Base-by-base conservation (phyloP, 53 echinoderm and acorn worm genomes). In the Arbacia lixula region DNA sequence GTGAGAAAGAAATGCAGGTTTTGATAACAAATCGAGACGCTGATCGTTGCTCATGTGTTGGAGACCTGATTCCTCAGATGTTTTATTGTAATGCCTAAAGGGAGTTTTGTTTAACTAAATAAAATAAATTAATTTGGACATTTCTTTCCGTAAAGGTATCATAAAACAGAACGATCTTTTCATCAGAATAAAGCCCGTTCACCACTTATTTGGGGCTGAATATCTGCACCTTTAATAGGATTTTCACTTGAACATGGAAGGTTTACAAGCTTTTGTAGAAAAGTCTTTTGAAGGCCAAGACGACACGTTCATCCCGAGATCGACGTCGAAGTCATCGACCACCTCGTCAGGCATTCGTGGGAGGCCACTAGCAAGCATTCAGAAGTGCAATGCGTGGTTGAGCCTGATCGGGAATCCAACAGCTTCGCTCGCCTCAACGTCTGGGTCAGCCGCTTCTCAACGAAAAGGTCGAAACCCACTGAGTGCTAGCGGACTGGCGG, bases 271-370 rank as follows among this genome's bases (percentile, higher is more conserved):
- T 0, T 99, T 99, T 88, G 99, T 99, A 14, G 84, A 92, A 5
- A 99, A 99, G 72, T 99, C 99, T 49, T 99, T 99, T 68, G 99
- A 91, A 30, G 89, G 87, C n/a, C 52, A 74, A n/a, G 91, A 95
- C 27, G 66, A 58, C 12, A 55, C 68, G 16, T 81, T 81, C 82
- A 22, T 34, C 1, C 20, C 82, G 50, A 81, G 49, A 19, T 81
- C 82, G 21, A 63, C 82, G 4, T 16, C 82, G 34, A 2, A 57
- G 0, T 41, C 57, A 3, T 72, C 68, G 9, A 66, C 77, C 27
- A 60, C 76, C n/a, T 78, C 87, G 52, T 77, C 53, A 33, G 55
- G 83, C 1, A 79, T 88, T 28, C 83, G 88, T 22, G 58, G 76
- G 3, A 24, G 89, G 9, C 87, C 85, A 16, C 76, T 89, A 24